Evolutionary conservation across 2,113 vertebrate species (phyloP).

Genomic region (Amia ocellicauda): DNA sequence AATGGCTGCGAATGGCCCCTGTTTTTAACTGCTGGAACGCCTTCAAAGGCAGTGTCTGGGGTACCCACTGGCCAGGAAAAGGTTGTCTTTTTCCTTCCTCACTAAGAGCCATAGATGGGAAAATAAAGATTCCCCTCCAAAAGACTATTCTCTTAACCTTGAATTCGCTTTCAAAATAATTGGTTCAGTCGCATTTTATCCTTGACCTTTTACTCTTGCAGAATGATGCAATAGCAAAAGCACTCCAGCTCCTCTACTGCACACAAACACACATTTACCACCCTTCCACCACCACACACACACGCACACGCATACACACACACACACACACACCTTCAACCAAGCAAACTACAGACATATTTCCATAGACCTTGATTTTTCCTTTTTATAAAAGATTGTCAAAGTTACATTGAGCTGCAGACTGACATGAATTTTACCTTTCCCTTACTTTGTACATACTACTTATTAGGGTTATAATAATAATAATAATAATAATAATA

Average conservation of each 20-base stretch:
- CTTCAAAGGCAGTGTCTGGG: not conserved
- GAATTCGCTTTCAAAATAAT: conserved; percentile 26
- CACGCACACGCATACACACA: conserved; percentile 44
- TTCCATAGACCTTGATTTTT: no score
- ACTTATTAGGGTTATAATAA: no score
- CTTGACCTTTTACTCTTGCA: conserved; percentile 45
- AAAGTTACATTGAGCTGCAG: not conserved
- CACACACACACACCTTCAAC: conserved; percentile 29
- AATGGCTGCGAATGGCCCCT: no score
- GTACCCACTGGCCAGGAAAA: not conserved
- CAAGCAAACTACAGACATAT: no score
- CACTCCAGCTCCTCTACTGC: conserved; percentile 18
- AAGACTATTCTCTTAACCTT: conserved; percentile 46
- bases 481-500: no score
- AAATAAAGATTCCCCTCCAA: no score
- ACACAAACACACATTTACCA: conserved; percentile 4
- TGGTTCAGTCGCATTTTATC: conserved; percentile 33
- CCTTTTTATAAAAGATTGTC: no score
- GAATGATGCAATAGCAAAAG: conserved; percentile 35
- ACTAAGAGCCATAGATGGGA: conserved; percentile 12
- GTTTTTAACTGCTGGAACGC: no score
- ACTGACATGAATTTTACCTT: not conserved
- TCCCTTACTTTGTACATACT: no score
- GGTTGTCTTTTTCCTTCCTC: not conserved
- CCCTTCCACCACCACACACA: conserved; percentile 39